phyloP scores from a whole-genome alignment of 2,797 vertebrate species.

The Loris lydekkerianus region DNA sequence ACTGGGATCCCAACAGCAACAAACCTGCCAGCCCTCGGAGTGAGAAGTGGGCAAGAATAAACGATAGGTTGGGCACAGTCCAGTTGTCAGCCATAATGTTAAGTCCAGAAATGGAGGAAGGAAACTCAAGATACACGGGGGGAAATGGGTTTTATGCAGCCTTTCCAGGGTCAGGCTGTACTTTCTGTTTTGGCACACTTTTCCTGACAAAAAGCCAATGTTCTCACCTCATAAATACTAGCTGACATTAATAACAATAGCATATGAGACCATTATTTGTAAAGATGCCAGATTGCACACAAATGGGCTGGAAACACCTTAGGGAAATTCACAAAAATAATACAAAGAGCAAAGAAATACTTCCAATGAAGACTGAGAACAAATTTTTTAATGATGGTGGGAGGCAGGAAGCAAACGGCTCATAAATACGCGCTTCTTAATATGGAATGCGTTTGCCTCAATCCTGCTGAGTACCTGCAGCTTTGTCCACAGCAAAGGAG shows the following conservation, averaged over 20 bases:
- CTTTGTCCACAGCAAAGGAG: background rate
- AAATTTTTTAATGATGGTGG: background rate
- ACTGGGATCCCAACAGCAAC: background rate
- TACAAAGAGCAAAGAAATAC: background rate
- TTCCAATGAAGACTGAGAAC: background rate
- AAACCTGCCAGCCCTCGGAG: background rate
- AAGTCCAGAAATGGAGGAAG: slow-evolving; percentile 15
- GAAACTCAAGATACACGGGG: background rate
- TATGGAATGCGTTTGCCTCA: background rate
- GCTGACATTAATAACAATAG: background rate
- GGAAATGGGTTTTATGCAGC: background rate
- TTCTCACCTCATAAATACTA: slow-evolving; percentile 42
- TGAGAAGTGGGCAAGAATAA: background rate
- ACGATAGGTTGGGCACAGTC: background rate
- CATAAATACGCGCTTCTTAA: background rate
- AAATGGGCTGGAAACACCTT: slow-evolving; percentile 25
- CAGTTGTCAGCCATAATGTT: background rate
- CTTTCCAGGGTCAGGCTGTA: background rate
- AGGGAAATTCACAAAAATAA: slow-evolving; percentile 28
- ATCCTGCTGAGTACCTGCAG: background rate
- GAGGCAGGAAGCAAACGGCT: background rate
- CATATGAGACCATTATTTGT: background rate
- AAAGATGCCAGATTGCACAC: slow-evolving; percentile 2
- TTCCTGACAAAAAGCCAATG: slow-evolving; percentile 4
- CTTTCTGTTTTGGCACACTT: slow-evolving; percentile 17